Evolutionary conservation across 2,888 invertebrate species (phyloP).

Genomic region (Panorpa germanica): DNA sequence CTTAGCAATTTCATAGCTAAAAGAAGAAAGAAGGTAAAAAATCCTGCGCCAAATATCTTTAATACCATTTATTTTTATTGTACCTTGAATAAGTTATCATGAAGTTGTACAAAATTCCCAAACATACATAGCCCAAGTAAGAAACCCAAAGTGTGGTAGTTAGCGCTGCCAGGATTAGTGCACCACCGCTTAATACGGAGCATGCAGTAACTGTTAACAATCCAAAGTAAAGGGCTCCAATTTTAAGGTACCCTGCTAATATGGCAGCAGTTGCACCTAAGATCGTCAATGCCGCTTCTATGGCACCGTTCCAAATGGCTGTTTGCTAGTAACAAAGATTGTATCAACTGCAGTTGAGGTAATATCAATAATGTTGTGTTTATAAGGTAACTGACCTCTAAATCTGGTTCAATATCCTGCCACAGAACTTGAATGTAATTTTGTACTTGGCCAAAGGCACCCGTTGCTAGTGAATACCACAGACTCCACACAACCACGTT

Average conservation of each 20-base stretch:
- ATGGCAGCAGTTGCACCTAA: constrained; percentile 32
- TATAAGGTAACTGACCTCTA: constrained; percentile 28
- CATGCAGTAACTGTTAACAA: no score
- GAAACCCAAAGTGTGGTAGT: constrained; percentile 34
- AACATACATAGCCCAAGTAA: constrained; percentile 42
- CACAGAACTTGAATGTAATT: constrained; percentile 72
- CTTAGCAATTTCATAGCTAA: constrained; percentile 59
- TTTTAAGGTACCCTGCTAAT: constrained; percentile 25
- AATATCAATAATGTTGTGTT: no score
- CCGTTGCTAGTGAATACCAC: constrained; percentile 26
- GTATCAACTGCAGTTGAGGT: no score
- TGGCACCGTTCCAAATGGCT: constrained; percentile 57
- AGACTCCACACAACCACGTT: constrained; percentile 27
- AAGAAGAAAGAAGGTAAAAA: no score
- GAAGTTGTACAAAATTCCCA: constrained; percentile 47
- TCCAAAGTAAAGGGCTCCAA: no score
- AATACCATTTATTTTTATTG: constrained; percentile 12
- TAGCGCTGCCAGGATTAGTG: constrained; percentile 26
- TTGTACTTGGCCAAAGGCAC: constrained; percentile 34
- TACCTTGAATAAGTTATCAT: constrained; percentile 54
- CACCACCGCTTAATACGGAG: constrained; percentile 25
- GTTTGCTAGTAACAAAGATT: no score
- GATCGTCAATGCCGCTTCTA: constrained; percentile 44
- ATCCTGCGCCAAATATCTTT: no score
- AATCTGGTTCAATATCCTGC: constrained; percentile 40